Base-by-base conservation (phyloP, 2,113 vertebrate species). In the Nicator chloris region DNA sequence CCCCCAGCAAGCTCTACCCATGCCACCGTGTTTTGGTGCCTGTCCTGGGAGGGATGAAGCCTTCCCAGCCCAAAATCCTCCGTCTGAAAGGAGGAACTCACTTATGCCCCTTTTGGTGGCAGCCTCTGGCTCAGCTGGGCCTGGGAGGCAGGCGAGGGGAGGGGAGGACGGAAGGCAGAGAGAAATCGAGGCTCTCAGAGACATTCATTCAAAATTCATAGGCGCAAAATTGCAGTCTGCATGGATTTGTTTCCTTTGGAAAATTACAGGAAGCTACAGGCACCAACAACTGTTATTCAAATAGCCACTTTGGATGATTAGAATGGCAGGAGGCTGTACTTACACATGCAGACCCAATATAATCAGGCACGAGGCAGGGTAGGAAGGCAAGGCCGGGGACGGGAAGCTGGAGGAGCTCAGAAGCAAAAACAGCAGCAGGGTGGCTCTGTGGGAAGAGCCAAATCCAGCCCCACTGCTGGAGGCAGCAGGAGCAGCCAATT, bases 261-360 rank as follows among this genome's bases (percentile, higher is more conserved):
- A 97, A 97, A 97, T 97, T 97, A 97, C 95, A 97, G 97, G 96
- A 96, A 97, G 96, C 96, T 96, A 87, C 95, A 96, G 96, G 89
- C 96, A 94, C 92, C 90, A 71, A 95, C 95, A 97, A 96, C 94
- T 94, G 86, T 97, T 97, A 97, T 97, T 97, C 94, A 97, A 94
- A 97, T 96, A 92, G 94, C 96, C 96, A 96, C 94, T 96, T 96
- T 81, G 95, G 92, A 88, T 96, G 95, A 97, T 97, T 95, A 86
- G 95, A 87, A 83, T 96, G 95, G 93, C 95, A 78, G 96, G 96
- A 97, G 96, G 71, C 92, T 96, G 96, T 95, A 77, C 95, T 97
- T 96, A 96, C 92, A 93, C 95, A 93, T 54, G 90, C 94, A 92
- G 96, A 78, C 93, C 89, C 88, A 78, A 88, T 87, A 93, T 84